Percentiles rank a stretch among this genome's conserved stretches.
phyloP scores from a whole-genome alignment of 2,113 vertebrate genomes.

The Micromys minutus region DNA sequence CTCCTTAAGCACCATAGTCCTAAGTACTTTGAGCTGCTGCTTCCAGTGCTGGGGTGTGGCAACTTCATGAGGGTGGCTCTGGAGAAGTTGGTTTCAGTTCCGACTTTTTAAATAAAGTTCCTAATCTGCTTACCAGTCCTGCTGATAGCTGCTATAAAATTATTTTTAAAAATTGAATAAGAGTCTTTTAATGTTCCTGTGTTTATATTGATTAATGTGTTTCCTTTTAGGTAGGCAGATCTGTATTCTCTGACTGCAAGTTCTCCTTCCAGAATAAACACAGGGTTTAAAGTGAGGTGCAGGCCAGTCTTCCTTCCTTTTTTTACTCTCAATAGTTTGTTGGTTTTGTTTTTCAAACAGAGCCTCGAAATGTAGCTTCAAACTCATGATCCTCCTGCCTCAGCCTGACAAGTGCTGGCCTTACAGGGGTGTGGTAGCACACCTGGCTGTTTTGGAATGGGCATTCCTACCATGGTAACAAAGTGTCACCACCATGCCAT shows the following conservation, averaged over 20 bases:
- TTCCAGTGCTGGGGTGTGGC: conserved; percentile 41
- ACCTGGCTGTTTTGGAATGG: background rate
- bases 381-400: background rate
- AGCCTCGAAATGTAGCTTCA: background rate
- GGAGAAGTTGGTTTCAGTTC: conserved; percentile 25
- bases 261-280: conserved; percentile 68
- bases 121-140: conserved; percentile 69
- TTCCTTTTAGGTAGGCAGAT: conserved; percentile 27
- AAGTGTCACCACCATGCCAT: background rate
- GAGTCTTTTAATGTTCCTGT: conserved; percentile 51
- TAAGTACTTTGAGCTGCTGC: conserved; percentile 27
- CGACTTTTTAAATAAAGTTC: conserved; percentile 52
- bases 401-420: background rate
- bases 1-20: conserved; percentile 37
- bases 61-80: background rate
- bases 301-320: conserved; percentile 49
- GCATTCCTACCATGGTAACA: conserved; percentile 23
- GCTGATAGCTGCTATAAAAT: conserved; percentile 71
- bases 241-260: conserved; percentile 44
- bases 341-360: conserved; percentile 1
- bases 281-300: conserved; percentile 57
- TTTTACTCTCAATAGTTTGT: conserved; percentile 26
- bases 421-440: background rate
- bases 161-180: conserved; percentile 62
- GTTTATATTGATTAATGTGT: conserved; percentile 41